A percentile compares a stretch with the other conserved stretches of the same genome.
Conservation (phyloP, 2,888 invertebrate species). For the Bruchidius siliquastri region DNA sequence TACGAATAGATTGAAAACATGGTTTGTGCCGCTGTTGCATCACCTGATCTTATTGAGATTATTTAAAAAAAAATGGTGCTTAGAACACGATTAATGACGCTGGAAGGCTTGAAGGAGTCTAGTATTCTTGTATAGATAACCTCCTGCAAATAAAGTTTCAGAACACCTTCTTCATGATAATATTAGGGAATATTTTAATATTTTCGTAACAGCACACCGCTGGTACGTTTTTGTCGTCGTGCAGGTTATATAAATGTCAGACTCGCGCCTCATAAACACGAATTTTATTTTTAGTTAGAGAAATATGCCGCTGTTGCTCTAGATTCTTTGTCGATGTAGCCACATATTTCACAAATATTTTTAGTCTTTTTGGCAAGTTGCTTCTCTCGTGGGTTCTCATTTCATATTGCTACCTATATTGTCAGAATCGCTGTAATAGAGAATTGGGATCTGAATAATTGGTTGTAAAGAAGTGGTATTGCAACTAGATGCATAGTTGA, state of each 20-base stretch:
- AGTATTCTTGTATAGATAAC: too few species aligned
- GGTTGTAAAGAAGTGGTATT: too few species aligned
- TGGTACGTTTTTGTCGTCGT: not conserved
- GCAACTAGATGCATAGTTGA: too few species aligned
- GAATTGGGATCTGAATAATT: not conserved
- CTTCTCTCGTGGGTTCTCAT: not conserved
- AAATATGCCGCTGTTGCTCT: slow-evolving; percentile 19
- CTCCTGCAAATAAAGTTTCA: too few species aligned
- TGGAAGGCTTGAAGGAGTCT: too few species aligned
- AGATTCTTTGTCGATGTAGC: slow-evolving; percentile 18
- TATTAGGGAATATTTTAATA: not conserved
- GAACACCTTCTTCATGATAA: too few species aligned
- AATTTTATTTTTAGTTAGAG: slow-evolving; percentile 22
- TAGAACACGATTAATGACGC: too few species aligned
- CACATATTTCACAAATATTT: slow-evolving; percentile 16
- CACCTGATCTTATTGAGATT: too few species aligned
- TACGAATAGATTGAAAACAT: too few species aligned
- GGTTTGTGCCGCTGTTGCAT: too few species aligned
- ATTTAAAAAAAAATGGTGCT: too few species aligned
- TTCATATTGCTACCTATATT: not conserved
- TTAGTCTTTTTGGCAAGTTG: slow-evolving; percentile 12
- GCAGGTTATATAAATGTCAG: not conserved
- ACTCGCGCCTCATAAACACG: slow-evolving; percentile 17
- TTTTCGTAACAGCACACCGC: not conserved
- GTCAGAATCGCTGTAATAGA: not conserved